Evolutionary conservation across 2,113 vertebrate genomes (phyloP).

Genomic region (Ictalurus furcatus): DNA sequence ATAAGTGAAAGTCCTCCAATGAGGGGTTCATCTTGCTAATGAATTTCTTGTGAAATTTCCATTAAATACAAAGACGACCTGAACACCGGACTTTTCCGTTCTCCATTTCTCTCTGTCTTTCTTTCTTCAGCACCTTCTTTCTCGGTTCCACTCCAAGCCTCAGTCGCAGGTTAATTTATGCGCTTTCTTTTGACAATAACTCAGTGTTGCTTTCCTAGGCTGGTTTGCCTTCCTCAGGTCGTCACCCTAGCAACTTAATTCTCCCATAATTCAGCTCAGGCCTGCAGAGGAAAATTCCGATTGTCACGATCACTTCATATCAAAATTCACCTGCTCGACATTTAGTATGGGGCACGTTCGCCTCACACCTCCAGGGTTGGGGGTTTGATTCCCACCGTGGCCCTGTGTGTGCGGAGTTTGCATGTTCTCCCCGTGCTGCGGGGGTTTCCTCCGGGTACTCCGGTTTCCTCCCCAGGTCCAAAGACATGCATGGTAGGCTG

Average conservation of each 20-base stretch:
- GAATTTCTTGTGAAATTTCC: neutral
- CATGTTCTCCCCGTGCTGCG: no score
- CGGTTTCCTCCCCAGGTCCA: no score
- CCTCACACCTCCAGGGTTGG: no score
- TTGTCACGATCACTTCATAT: conserved; percentile 34
- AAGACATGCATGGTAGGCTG: no score
- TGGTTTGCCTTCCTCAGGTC: conserved; percentile 29
- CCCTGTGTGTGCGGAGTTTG: no score
- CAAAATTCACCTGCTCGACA: conserved; percentile 36
- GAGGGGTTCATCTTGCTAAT: neutral
- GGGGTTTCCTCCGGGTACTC: no score
- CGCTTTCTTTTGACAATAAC: conserved; percentile 14
- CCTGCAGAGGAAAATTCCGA: conserved; percentile 44
- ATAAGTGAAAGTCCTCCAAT: no score
- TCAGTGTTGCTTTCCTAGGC: conserved; percentile 1
- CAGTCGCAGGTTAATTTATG: conserved; percentile 9
- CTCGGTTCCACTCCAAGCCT: neutral
- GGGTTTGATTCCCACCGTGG: no score
- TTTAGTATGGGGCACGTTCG: neutral
- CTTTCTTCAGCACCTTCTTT: conserved; percentile 11
- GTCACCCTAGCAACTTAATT: conserved; percentile 26
- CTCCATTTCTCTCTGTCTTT: neutral
- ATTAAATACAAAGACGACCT: neutral
- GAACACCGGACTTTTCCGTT: neutral
- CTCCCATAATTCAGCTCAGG: conserved; percentile 30